Evolutionary conservation across 2,888 invertebrate species (phyloP).

Genomic region (Cepaea hortensis): DNA sequence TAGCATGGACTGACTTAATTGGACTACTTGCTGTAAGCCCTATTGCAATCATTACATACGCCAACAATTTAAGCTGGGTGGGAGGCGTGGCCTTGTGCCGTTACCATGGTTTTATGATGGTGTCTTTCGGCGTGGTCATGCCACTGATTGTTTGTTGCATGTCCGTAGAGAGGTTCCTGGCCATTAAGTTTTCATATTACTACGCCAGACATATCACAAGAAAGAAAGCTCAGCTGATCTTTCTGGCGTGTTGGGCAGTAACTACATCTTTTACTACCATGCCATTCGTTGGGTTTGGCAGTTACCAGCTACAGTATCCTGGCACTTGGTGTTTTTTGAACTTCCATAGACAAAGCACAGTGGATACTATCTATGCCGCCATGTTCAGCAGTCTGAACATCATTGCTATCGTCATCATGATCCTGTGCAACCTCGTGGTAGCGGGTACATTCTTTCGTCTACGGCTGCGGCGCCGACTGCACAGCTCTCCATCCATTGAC

Average conservation of each 20-base stretch:
- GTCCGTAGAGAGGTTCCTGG: slow-evolving; percentile 74
- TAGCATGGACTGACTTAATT: slow-evolving; percentile 75
- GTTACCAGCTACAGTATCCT: slow-evolving; percentile 73
- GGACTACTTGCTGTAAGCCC: slow-evolving; percentile 73
- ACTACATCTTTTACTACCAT: slow-evolving; percentile 63
- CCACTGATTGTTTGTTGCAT: slow-evolving; percentile 75
- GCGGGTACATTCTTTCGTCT: slow-evolving; percentile 64
- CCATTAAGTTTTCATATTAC: slow-evolving; percentile 72
- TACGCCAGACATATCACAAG: slow-evolving; percentile 68
- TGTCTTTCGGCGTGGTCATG: slow-evolving; percentile 72
- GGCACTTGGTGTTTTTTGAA: slow-evolving; percentile 76
- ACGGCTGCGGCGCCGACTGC: slow-evolving; percentile 59
- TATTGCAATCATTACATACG: slow-evolving; percentile 69
- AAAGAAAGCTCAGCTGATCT: slow-evolving; percentile 66
- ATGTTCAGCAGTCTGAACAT: slow-evolving; percentile 70
- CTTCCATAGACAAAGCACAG: slow-evolving; percentile 62
- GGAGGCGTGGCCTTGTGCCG: slow-evolving; percentile 72
- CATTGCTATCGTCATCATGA: slow-evolving; percentile 63
- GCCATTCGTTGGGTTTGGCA: slow-evolving; percentile 74
- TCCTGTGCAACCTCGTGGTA: slow-evolving; percentile 66
- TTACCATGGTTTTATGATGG: slow-evolving; percentile 75
- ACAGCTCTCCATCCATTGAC: slow-evolving; percentile 37
- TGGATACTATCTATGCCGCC: slow-evolving; percentile 67
- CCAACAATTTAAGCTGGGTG: slow-evolving; percentile 70
- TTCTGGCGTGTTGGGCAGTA: slow-evolving; percentile 56